Base-by-base conservation (phyloP, 2,113 vertebrate genomes). In the Numida meleagris region DNA sequence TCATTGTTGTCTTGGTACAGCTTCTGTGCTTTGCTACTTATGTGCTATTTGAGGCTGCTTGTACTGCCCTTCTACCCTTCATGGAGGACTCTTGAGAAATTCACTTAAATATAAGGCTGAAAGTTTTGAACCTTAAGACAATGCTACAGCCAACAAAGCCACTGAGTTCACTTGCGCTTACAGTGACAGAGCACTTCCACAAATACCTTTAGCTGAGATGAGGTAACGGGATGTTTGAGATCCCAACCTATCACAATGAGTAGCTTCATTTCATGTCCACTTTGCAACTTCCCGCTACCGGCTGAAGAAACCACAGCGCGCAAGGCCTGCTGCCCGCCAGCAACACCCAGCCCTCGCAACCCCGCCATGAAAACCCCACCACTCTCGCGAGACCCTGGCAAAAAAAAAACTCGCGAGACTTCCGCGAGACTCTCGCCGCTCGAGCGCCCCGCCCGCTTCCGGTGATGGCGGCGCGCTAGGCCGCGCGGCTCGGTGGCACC, bases 1-100 rank as follows among this genome's bases (percentile, higher is more conserved):
- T 40, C 0, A 0, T 6, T 42, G 42, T 18, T 48, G 31, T 12
- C 34, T 40, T 0, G 0, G 10, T 43, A 2, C 0, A 36, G 34
- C 65, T 55, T 19, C 4, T 4, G 48, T 55, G 10, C 16, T 25
- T 50, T 42, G 65, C 33, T 59, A 8, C 24, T 40, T 27, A 9
- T 19, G 36, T 21, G 24, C 38, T 42, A 6, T 34, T 71, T 31
- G 21, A 0, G 10, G 63, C 43, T 58, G 36, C 43, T 33, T 25
- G 13, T 3, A 33, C 4, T 5, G 14, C 21, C 8, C 10, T 29
- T 27, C 43, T 45, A 40, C 11, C 40, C 13, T 3, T 59, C 63
- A 65, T 18, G 42, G 42, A 34, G 42, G 42, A 18, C 34, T 36
- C 25, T 5, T 24, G 7, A 73, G 33, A 66, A 70, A n/a, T 17